phyloP scores from a whole-genome alignment of 2,888 invertebrate species.

The Troides helena region DNA sequence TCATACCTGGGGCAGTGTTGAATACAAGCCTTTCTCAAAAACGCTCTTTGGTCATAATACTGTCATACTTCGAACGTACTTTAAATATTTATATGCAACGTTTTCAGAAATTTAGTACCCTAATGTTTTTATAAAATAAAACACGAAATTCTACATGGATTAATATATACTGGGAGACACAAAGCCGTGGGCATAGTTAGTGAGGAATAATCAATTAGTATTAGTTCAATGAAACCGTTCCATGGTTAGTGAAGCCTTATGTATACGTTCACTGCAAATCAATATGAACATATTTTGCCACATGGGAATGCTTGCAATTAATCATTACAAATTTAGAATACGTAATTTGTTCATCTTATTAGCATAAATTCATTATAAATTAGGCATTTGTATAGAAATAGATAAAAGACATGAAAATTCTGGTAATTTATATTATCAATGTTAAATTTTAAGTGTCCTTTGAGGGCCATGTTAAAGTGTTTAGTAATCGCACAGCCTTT shows the following conservation, averaged over 20 bases:
- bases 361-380: neutral
- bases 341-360: neutral
- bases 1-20: no score
- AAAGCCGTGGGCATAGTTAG: neutral
- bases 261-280: neutral
- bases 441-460: neutral
- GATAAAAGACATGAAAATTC: neutral
- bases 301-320: neutral
- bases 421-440: neutral
- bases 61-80: neutral
- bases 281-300: neutral
- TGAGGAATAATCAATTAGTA: conserved; percentile 10
- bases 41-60: no score
- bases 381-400: neutral
- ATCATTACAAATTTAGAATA: neutral
- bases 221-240: conserved; percentile 21
- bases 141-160: neutral
- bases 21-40: no score
- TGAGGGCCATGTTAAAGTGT: no score
- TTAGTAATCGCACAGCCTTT: no score
- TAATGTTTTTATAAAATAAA: neutral
- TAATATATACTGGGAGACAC: neutral
- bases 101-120: neutral
- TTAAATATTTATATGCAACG: neutral
- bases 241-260: conserved; percentile 15